Base-by-base conservation (phyloP, 2,113 vertebrate species). In the Phoxinus phoxinus region DNA sequence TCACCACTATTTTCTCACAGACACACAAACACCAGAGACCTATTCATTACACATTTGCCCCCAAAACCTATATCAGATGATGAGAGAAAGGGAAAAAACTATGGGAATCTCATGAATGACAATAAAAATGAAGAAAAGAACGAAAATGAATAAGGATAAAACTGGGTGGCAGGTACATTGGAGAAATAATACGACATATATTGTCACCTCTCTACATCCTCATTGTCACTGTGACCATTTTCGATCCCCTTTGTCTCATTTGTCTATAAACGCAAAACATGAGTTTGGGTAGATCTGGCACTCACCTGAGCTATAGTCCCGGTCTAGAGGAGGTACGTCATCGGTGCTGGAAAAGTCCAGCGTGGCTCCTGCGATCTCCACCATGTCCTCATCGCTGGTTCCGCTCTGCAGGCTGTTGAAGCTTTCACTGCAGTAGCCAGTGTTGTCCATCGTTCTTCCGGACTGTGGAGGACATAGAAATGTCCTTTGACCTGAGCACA, bases 321-420 rank as follows among this genome's bases (percentile, higher is more conserved):
- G 91, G 87, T 96, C 95, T 1, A 97, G 92, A 0, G 96, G 96
- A 0, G 96, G 96, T 81, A 95, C 96, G 3, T 97, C 96, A 0
- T 96, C 96, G 15, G 92, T 94, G 89, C 92, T 83, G 75, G 94
- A 93, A 92, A 96, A 96, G 86, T 97, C 96, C 90, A 95, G 89
- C 48, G 95, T 91, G 2, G 95, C 93, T 59, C 93, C 96, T 0
- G 95, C 88, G 13, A 97, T 95, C 85, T 97, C 95, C 93, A 97
- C 95, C 93, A 97, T 92, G 48, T 97, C 96, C 86, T 97, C 96
- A 90, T 97, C 96, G 0, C 96, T 97, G 32, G 95, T 96, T 87
- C 92, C 94, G 73, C 95, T 96, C 87, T 94, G 95, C 84, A 95
- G 94, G 87, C 94, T 95, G 85, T 87, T 92, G 72, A 95, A 94